Evolutionary conservation across 2,797 vertebrate species (phyloP).

Genomic region (Ispidina lecontei): DNA sequence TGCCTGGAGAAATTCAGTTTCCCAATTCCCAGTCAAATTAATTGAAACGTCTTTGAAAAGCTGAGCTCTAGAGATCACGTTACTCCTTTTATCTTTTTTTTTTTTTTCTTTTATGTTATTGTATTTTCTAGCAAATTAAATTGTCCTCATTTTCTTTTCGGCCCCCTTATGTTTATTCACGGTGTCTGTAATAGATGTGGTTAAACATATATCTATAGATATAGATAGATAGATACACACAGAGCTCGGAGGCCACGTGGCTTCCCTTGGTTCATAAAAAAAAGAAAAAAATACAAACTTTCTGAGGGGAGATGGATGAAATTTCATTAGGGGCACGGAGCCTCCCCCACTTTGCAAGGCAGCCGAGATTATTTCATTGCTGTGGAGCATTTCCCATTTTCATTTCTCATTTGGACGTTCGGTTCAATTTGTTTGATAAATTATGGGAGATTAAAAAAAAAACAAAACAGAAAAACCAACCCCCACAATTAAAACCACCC

Average conservation of each 20-base stretch:
- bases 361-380: not conserved
- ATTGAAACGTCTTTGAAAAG: not conserved
- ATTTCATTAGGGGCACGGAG: not conserved
- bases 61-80: not conserved
- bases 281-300: constrained; percentile 14
- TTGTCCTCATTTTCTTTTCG: not conserved
- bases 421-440: constrained; percentile 34
- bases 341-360: not conserved
- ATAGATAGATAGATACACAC: rapidly evolving
- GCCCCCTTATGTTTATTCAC: not conserved
- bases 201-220: not conserved
- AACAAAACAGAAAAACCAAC: not conserved
- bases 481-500: not conserved
- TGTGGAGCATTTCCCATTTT: constrained; percentile 23
- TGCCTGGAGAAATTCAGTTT: not conserved
- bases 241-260: not conserved
- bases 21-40: not conserved
- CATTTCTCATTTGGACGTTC: constrained; percentile 13
- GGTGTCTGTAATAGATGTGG: not conserved
- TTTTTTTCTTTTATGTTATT: not conserved
- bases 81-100: constrained; percentile 8
- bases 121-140: constrained; percentile 40
- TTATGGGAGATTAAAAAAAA: not conserved
- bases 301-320: not conserved
- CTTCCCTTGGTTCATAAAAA: not conserved